Conservation (phyloP, 2,113 vertebrate species). For the Hydrochoerus hydrochaeris region DNA sequence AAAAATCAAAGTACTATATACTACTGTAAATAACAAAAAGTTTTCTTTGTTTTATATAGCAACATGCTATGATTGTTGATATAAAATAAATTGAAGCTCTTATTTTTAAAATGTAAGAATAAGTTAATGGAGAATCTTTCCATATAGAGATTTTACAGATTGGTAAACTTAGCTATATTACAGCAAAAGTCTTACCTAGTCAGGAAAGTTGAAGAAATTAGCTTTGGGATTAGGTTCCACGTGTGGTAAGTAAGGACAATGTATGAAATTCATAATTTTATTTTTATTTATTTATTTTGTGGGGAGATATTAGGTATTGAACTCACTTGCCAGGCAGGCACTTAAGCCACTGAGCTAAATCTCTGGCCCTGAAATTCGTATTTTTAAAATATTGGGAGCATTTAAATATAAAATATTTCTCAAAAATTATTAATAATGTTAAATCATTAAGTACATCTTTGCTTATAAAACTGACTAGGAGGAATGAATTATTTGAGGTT, state of each 20-base stretch:
- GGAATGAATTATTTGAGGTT: not conserved
- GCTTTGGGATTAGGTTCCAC: not conserved
- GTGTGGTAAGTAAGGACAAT: not conserved
- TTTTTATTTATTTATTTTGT: no score
- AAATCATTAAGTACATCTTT: conserved; percentile 10
- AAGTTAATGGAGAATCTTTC: conserved; percentile 36
- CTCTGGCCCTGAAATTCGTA: not conserved
- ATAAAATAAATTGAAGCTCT: not conserved
- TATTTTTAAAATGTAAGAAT: not conserved
- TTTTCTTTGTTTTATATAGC: not conserved
- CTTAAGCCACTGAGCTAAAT: no score
- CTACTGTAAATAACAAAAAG: not conserved
- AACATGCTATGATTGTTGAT: not conserved
- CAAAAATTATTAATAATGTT: not conserved
- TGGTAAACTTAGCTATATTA: not conserved
- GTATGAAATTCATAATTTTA: not conserved
- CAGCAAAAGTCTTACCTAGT: not conserved
- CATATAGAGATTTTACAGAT: not conserved
- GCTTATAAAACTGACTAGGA: not conserved
- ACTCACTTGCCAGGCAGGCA: no score
- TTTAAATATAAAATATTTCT: not conserved
- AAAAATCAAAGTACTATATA: not conserved
- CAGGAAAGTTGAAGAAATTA: not conserved
- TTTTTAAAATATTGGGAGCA: conserved; percentile 30
- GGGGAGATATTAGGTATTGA: no score